A percentile compares a stretch with the other conserved stretches of the same genome.
phyloP scores from a whole-genome alignment of 2,888 invertebrate species.

The Agrochola macilenta region DNA sequence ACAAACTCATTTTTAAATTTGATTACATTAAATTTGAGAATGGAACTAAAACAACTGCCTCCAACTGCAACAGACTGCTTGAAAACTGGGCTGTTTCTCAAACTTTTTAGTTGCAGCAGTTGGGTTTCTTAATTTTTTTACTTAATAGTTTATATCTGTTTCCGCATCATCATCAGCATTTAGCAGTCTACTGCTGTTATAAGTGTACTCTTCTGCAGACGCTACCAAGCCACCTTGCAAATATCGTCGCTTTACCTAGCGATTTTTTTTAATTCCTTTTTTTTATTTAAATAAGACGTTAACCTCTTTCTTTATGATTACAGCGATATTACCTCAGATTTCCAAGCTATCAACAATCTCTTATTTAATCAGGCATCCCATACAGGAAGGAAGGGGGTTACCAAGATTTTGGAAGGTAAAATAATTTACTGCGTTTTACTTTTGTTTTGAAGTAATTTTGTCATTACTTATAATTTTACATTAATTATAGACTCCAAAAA shows the following conservation, averaged over 20 bases:
- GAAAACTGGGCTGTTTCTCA: no score
- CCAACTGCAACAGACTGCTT: no score
- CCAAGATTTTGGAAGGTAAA: slow-evolving; percentile 74
- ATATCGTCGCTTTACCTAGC: no score
- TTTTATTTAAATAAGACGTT: no score
- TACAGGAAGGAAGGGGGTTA: slow-evolving; percentile 65
- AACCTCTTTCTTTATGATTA: slow-evolving; percentile 45
- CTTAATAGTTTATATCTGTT: neutral
- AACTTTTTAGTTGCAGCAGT: no score
- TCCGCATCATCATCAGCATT: neutral
- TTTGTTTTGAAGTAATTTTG: neutral
- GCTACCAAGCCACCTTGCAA: no score
- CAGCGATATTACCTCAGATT: slow-evolving; percentile 75
- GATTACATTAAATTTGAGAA: no score
- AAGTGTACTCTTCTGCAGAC: no score
- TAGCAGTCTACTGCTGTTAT: neutral
- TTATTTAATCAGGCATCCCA: slow-evolving; percentile 78
- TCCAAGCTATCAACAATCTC: slow-evolving; percentile 78
- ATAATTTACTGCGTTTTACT: no score
- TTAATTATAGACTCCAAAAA: slow-evolving; percentile 66
- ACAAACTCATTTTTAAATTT: no score
- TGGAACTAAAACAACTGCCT: no score
- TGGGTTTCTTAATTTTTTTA: neutral
- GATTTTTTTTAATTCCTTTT: no score
- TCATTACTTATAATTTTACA: neutral